phyloP scores from a whole-genome alignment of 2,888 invertebrate species.

The Lasioglossum calceatum region DNA sequence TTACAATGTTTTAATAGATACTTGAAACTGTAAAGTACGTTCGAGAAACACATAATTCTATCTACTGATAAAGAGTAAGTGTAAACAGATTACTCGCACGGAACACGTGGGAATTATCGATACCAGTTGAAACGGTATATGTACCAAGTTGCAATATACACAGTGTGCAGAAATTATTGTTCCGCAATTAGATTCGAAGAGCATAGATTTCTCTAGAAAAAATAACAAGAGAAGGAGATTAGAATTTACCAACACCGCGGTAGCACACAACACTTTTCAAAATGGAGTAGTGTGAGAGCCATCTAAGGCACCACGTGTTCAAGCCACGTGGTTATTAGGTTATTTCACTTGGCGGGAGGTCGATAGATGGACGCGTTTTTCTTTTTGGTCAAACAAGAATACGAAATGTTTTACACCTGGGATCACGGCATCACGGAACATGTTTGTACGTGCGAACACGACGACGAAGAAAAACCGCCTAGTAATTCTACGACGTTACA shows the following conservation, averaged over 20 bases:
- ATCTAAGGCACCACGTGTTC: constrained; percentile 57
- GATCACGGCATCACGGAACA: background rate
- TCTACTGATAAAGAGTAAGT: background rate
- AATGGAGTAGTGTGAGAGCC: constrained; percentile 31
- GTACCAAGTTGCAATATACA: too few species aligned
- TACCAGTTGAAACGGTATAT: background rate
- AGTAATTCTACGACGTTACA: constrained; percentile 37
- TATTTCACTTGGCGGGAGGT: constrained; percentile 64
- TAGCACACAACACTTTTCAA: constrained; percentile 4
- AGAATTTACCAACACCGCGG: background rate
- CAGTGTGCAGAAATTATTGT: background rate
- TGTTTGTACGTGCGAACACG: background rate
- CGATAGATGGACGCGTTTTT: constrained; percentile 47
- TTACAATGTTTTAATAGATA: constrained; percentile 11
- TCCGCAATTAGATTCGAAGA: background rate
- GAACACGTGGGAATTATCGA: background rate
- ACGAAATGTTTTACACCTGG: background rate
- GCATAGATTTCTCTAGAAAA: background rate
- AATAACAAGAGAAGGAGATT: background rate
- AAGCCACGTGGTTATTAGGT: constrained; percentile 63
- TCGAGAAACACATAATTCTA: background rate
- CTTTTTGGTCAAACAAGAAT: constrained; percentile 15
- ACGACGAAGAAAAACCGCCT: constrained; percentile 19
- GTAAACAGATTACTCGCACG: background rate
- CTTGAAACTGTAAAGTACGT: background rate